Percentiles rank a stretch among this genome's conserved stretches.
Evolutionary conservation across 2,113 vertebrate genomes (phyloP).

Genomic region (Melanerpes formicivorus): DNA sequence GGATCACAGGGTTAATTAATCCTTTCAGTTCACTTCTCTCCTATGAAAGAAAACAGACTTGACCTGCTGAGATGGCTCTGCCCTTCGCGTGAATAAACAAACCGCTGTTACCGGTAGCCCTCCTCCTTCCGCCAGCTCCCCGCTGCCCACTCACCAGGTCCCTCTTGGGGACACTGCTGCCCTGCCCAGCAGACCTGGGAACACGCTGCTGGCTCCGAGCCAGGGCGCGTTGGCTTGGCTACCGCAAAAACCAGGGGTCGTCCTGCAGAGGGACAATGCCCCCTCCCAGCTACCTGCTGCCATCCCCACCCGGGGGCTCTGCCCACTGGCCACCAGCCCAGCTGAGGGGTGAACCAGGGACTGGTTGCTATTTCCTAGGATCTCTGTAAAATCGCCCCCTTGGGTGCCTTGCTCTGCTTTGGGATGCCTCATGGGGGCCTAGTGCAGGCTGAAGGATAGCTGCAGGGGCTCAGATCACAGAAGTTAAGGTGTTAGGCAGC

Average conservation of each 20-base stretch:
- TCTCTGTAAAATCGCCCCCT: neutral
- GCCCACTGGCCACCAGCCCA: rapidly evolving
- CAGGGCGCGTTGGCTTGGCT: rapidly evolving
- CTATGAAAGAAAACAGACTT: conserved; percentile 32
- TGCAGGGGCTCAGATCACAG: neutral
- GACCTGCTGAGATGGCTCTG: neutral
- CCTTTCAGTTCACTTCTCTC: conserved; percentile 47
- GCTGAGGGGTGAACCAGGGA: rapidly evolving
- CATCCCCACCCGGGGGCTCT: neutral
- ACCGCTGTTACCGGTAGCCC: neutral
- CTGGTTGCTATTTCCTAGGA: rapidly evolving
- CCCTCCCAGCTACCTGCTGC: neutral
- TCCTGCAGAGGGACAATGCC: neutral
- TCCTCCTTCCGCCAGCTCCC: neutral
- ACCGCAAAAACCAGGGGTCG: neutral
- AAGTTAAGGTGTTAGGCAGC: neutral
- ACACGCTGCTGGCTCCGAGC: neutral
- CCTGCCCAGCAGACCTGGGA: rapidly evolving
- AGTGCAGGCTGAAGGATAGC: neutral
- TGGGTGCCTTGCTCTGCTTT: neutral
- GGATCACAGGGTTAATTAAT: conserved; percentile 56
- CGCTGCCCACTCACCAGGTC: neutral
- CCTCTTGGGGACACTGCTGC: neutral
- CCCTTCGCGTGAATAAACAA: conserved; percentile 9
- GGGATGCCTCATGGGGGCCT: neutral